Evolutionary conservation across 2,113 vertebrate genomes (phyloP).

Genomic region (Solea solea): DNA sequence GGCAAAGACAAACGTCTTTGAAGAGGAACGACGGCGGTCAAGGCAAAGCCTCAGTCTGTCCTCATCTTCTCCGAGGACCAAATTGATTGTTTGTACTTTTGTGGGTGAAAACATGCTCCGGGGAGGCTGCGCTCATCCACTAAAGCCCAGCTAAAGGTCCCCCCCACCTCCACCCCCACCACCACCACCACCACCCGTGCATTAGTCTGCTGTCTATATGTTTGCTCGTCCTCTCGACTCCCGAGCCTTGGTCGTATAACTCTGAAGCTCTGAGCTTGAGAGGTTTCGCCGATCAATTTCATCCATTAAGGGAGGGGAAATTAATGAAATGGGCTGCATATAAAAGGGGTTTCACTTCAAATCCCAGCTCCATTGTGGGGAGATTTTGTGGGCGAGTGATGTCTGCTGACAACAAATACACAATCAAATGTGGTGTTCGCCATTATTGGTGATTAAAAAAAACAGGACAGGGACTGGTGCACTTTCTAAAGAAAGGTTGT

Average conservation of each 20-base stretch:
- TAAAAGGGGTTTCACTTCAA: constrained; percentile 55
- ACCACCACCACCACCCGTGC: constrained; percentile 10
- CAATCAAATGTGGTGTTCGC: constrained; percentile 41
- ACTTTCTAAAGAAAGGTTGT: constrained; percentile 17
- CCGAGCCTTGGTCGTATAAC: constrained; percentile 64
- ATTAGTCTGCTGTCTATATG: constrained; percentile 61
- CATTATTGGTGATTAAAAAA: constrained; percentile 37
- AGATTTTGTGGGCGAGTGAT: constrained; percentile 40
- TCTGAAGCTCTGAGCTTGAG: constrained; percentile 64
- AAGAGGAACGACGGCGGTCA: constrained; percentile 49
- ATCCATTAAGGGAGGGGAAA: constrained; percentile 62
- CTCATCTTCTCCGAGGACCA: constrained; percentile 64
- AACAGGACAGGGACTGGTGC: constrained; percentile 29
- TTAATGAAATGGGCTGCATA: constrained; percentile 71
- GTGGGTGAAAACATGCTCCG: constrained; percentile 62
- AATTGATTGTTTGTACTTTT: constrained; percentile 78
- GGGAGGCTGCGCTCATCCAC: constrained; percentile 70
- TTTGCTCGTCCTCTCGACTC: constrained; percentile 63
- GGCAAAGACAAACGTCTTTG: constrained; percentile 49
- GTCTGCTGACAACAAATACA: constrained; percentile 45
- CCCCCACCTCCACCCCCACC: not conserved
- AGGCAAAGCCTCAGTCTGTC: constrained; percentile 56
- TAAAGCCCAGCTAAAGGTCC: constrained; percentile 53
- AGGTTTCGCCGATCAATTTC: constrained; percentile 73
- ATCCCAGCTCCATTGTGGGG: constrained; percentile 45